These are phyloP conservation scores for Sogatella furcifera DNA, from an alignment of 1,140 invertebrate species.

Conservation along the genomic window DNA sequence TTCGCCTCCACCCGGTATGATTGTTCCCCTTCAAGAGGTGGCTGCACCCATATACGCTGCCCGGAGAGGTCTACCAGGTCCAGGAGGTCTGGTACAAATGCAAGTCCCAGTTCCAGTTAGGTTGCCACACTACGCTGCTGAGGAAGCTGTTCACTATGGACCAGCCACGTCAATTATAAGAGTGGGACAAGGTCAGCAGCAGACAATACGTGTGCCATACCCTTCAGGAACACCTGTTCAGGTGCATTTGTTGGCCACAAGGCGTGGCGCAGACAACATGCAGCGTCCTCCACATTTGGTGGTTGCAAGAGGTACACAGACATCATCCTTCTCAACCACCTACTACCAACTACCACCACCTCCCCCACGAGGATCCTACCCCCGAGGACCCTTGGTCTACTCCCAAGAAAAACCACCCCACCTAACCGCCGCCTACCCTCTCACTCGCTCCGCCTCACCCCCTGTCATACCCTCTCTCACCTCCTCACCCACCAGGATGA, in stretches of 20 bases:
- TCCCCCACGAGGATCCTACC: slow-evolving; percentile 7
- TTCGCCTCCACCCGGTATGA: slow-evolving; percentile 28
- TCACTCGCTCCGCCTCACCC: slow-evolving; percentile 2
- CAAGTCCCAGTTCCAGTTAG: slow-evolving; percentile 10
- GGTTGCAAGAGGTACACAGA: slow-evolving; percentile 35
- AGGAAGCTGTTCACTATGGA: slow-evolving; percentile 7
- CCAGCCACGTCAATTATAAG: slow-evolving; percentile 23
- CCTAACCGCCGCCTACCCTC: slow-evolving; percentile 10
- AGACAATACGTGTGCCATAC: slow-evolving; percentile 29
- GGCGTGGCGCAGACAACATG: slow-evolving; percentile 29
- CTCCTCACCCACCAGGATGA: slow-evolving; percentile 31
- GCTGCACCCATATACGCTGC: slow-evolving; percentile 24
- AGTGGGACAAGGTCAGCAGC: slow-evolving; percentile 28
- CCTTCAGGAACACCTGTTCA: slow-evolving; percentile 29
- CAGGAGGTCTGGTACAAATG: slow-evolving; percentile 19
- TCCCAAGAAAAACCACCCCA: slow-evolving; percentile 6
- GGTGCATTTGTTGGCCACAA: slow-evolving; percentile 25
- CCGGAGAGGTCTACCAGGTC: slow-evolving; percentile 6
- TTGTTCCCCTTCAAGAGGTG: slow-evolving; percentile 17
- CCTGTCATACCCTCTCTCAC: slow-evolving; percentile 29
- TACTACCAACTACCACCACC: slow-evolving; percentile 17
- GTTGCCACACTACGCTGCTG: slow-evolving; percentile 17
- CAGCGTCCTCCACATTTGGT: slow-evolving; percentile 28
- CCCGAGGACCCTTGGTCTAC: slow-evolving; percentile 13
- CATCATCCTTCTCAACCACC: slow-evolving; percentile 26